Evolutionary conservation across 1,140 invertebrate genomes (phyloP).

Genomic region (Drosophila biarmipes): DNA sequence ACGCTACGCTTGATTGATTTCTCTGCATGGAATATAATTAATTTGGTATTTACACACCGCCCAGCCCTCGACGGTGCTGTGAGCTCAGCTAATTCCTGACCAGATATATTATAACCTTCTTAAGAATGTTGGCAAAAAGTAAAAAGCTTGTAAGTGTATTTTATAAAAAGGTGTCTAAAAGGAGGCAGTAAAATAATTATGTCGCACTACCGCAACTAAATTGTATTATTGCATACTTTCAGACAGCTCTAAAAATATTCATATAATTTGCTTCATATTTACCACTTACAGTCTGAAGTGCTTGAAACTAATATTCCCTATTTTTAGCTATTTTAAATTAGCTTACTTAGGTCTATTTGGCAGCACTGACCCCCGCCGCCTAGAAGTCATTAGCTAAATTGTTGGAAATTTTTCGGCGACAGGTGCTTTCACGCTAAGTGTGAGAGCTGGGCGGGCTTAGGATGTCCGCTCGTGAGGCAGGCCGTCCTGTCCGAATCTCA

Average conservation of each 20-base stretch:
- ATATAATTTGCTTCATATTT: too few species aligned
- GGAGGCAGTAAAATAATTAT: too few species aligned
- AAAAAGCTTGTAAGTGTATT: too few species aligned
- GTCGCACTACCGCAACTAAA: too few species aligned
- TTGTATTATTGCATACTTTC: too few species aligned
- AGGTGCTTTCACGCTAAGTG: conserved; percentile 64
- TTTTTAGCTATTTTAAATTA: not conserved
- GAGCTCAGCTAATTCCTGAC: not conserved
- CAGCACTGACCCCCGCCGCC: conserved; percentile 3
- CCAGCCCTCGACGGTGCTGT: conserved; percentile 2
- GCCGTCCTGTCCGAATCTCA: not conserved
- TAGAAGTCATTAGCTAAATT: conserved; percentile 78
- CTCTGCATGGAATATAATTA: conserved; percentile 80
- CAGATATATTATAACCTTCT: not conserved
- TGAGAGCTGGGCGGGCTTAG: conserved; percentile 35
- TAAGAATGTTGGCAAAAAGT: too few species aligned
- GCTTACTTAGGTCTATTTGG: not conserved
- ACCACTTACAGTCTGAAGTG: too few species aligned
- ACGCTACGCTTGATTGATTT: conserved; percentile 75
- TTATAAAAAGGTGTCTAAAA: too few species aligned
- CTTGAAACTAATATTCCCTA: not conserved
- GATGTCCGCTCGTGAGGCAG: conserved; percentile 38
- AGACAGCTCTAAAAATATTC: too few species aligned
- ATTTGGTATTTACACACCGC: conserved; percentile 67
- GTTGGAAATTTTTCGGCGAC: conserved; percentile 73